Evolutionary conservation across 2,113 vertebrate genomes (phyloP).

Genomic region (Dipodomys merriami): DNA sequence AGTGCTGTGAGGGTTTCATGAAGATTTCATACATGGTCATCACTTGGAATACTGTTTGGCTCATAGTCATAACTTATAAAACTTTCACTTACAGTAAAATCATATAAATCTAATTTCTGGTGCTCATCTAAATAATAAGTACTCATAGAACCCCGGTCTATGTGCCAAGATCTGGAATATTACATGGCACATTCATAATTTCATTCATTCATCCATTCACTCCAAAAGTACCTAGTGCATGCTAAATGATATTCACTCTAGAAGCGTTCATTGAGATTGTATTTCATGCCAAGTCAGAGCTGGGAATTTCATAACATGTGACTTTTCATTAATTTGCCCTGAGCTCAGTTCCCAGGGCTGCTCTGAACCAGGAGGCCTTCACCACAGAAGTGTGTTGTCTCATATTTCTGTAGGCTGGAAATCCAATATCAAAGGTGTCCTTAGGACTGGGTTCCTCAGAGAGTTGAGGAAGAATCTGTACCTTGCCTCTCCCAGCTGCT

Average conservation of each 20-base stretch:
- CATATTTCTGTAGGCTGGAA: not conserved
- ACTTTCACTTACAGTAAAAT: too few relatives aligned
- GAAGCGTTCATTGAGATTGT: not conserved
- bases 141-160: not conserved
- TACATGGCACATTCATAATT: not conserved
- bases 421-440: not conserved
- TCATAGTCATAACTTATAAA: not conserved
- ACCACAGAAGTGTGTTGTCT: not conserved
- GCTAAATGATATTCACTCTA: not conserved
- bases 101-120: not conserved
- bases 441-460: not conserved
- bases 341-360: not conserved
- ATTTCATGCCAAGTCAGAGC: not conserved
- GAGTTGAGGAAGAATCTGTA: not conserved
- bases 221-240: not conserved
- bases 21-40: not conserved
- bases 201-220: not conserved
- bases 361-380: not conserved
- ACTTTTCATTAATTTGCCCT: not conserved
- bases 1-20: not conserved
- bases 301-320: not conserved
- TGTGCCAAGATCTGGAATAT: not conserved
- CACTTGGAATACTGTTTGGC: not conserved
- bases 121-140: not conserved
- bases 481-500: not conserved